Conservation (phyloP, 2,888 invertebrate species). For the Lycaena phlaeas region DNA sequence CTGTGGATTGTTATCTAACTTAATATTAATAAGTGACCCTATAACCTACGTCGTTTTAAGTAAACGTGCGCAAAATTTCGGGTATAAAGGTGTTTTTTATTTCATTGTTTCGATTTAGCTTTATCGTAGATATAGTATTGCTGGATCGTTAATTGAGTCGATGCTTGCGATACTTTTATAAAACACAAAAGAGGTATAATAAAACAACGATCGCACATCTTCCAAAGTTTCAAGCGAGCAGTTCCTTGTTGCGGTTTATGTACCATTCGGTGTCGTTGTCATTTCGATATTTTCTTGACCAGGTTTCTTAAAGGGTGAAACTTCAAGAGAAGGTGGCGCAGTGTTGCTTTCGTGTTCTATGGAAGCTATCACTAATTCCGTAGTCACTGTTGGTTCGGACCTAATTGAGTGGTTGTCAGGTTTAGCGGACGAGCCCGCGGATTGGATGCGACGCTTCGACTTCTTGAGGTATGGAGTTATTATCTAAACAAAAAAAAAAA, state of each 20-base stretch:
- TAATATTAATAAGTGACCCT: no score
- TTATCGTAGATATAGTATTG: no score
- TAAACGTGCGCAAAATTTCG: no score
- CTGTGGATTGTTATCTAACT: no score
- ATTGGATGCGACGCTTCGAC: slow-evolving; percentile 28
- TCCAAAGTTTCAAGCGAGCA: no score
- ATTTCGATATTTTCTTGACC: slow-evolving; percentile 38
- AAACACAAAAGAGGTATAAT: no score
- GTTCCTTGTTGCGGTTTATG: neutral
- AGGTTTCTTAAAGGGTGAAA: slow-evolving; percentile 32
- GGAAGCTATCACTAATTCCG: slow-evolving; percentile 52
- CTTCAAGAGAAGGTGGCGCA: slow-evolving; percentile 36
- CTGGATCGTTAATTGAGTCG: no score
- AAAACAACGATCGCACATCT: no score
- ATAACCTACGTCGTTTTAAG: no score
- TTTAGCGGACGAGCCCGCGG: slow-evolving; percentile 37
- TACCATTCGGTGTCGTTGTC: slow-evolving; percentile 27
- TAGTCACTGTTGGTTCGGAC: slow-evolving; percentile 52
- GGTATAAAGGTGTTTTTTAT: no score
- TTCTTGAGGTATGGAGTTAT: slow-evolving; percentile 44
- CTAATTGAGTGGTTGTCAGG: slow-evolving; percentile 39
- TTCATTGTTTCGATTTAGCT: no score
- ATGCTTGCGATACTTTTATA: no score
- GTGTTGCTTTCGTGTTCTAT: slow-evolving; percentile 45
- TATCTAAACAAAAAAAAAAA: slow-evolving; percentile 41